Conservation (phyloP, 1,140 invertebrate species). For the Nephotettix cincticeps region DNA sequence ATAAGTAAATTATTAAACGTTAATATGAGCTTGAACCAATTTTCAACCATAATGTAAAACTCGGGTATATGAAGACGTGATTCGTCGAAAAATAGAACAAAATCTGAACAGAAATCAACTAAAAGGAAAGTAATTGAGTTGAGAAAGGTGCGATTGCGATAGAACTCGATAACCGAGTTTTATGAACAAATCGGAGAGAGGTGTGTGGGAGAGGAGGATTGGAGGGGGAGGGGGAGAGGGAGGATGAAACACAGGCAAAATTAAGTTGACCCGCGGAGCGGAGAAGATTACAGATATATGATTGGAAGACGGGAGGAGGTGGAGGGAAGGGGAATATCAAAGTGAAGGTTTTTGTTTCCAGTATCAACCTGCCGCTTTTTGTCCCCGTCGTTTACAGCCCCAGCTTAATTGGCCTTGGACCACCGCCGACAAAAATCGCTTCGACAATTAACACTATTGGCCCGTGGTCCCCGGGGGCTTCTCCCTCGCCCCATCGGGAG, state of each 20-base stretch:
- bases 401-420: slow-evolving; percentile 34
- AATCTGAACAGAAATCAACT: not conserved
- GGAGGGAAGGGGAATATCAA: slow-evolving; percentile 2
- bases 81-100: too few species aligned
- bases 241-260: not conserved
- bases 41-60: too few species aligned
- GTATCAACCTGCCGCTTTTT: slow-evolving; percentile 3
- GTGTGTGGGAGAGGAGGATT: not conserved
- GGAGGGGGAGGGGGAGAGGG: not conserved
- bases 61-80: too few species aligned
- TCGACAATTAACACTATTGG: slow-evolving; percentile 39
- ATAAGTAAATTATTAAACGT: too few species aligned
- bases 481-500: not conserved
- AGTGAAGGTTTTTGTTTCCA: slow-evolving; percentile 14
- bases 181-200: slow-evolving; percentile 19
- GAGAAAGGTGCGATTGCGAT: not conserved
- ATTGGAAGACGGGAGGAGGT: not conserved
- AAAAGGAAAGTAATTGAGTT: not conserved
- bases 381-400: not conserved
- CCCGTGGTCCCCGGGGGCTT: slow-evolving; percentile 13
- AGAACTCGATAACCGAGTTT: not conserved
- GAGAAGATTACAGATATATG: slow-evolving; percentile 12
- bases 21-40: too few species aligned
- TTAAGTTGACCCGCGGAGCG: slow-evolving; percentile 10
- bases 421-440: slow-evolving; percentile 36